phyloP scores from a whole-genome alignment of 2,888 invertebrate genomes.

The Cyclophora albipunctata region DNA sequence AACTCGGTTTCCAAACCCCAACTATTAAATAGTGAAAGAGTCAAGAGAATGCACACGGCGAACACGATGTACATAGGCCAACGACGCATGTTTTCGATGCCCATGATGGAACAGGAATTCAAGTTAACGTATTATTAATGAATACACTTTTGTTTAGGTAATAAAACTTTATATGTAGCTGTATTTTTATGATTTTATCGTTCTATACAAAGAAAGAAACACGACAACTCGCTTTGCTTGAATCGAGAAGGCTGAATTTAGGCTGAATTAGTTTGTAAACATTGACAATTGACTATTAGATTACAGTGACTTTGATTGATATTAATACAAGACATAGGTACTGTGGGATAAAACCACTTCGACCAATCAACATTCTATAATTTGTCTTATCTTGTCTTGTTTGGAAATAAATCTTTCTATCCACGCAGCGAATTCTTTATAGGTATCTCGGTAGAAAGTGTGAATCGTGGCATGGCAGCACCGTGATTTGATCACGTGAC shows the following conservation, averaged over 20 bases:
- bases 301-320: no score
- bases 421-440: background rate
- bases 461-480: slow-evolving; percentile 12
- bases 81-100: slow-evolving; percentile 71
- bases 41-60: slow-evolving; percentile 57
- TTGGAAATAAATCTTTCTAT: no score
- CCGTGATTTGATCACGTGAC: slow-evolving; percentile 81
- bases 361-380: no score
- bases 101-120: slow-evolving; percentile 37
- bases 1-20: slow-evolving; percentile 63
- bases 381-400: no score
- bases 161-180: background rate
- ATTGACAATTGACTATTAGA: no score
- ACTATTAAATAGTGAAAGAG: slow-evolving; percentile 67
- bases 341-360: no score
- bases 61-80: slow-evolving; percentile 68
- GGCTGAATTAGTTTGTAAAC: no score
- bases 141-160: background rate
- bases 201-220: background rate
- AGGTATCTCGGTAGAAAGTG: background rate
- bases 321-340: no score
- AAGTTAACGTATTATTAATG: background rate
- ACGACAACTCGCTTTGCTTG: background rate
- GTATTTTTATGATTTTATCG: background rate
- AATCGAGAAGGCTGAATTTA: no score